phyloP scores from a whole-genome alignment of 2,888 invertebrate genomes.

The Palloptera scutellata region DNA sequence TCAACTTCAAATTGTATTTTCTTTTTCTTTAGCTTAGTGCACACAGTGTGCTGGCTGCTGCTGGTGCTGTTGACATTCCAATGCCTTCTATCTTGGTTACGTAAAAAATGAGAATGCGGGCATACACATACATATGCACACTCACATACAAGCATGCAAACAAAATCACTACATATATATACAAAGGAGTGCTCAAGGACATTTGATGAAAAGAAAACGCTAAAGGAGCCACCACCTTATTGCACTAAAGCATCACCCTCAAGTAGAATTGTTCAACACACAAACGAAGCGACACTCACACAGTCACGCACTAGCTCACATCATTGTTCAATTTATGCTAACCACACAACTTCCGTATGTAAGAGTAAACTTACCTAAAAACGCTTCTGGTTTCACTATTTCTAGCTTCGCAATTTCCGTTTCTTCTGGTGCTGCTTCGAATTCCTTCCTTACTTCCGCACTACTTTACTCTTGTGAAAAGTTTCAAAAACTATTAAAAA shows the following conservation, averaged over 20 bases:
- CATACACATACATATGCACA: conserved; percentile 10
- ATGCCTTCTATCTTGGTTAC: conserved; percentile 21
- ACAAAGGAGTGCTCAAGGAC: conserved; percentile 25
- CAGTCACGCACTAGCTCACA: not conserved
- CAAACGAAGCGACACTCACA: no score
- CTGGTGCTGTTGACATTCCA: not conserved
- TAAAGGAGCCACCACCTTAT: not conserved
- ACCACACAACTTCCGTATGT: not conserved
- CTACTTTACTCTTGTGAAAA: no score
- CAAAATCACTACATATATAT: not conserved
- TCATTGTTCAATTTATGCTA: not conserved
- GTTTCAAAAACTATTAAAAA: no score
- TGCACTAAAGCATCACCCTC: not conserved
- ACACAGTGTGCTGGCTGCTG: not conserved
- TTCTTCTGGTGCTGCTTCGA: no score
- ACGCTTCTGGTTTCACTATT: not conserved
- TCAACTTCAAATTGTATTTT: no score
- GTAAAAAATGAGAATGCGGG: conserved; percentile 29
- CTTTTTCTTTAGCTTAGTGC: not conserved
- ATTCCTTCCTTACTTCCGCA: no score
- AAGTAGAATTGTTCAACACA: not conserved
- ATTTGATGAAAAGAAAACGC: not conserved
- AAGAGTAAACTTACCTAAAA: no score
- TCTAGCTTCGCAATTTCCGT: not conserved
- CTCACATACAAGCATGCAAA: conserved; percentile 11